A percentile compares a stretch with the other conserved stretches of the same genome.
Conservation (phyloP, 2,797 vertebrate species). For the Dipus sagitta region DNA sequence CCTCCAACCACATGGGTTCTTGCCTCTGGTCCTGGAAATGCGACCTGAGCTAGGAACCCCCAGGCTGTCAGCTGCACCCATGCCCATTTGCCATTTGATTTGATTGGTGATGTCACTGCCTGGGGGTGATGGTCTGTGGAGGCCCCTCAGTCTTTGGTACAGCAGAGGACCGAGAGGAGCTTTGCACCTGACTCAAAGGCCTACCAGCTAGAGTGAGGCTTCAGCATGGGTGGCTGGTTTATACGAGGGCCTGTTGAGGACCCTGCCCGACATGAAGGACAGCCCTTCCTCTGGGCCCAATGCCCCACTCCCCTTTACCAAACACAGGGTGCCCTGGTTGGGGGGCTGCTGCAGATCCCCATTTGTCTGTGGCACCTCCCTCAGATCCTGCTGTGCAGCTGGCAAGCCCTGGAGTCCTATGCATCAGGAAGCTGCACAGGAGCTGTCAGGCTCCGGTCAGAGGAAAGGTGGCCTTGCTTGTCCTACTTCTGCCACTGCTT, state of each 20-base stretch:
- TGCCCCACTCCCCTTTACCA: background rate
- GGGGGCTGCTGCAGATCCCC: background rate
- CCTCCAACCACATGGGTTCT: slow-evolving; percentile 28
- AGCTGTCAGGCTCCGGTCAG: background rate
- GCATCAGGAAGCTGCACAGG: background rate
- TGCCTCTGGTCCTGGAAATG: background rate
- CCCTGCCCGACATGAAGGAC: background rate
- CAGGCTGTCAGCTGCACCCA: background rate
- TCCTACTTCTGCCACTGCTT: background rate
- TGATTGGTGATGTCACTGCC: background rate
- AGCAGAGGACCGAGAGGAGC: background rate
- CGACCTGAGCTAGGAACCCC: background rate
- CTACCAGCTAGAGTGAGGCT: background rate
- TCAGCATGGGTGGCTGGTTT: background rate
- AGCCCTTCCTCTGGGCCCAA: background rate
- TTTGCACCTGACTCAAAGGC: background rate
- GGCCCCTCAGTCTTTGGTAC: background rate
- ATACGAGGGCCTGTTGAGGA: background rate
- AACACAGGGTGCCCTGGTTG: background rate
- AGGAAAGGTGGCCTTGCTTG: background rate
- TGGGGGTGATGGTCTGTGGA: background rate
- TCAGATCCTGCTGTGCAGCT: background rate
- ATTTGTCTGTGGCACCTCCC: background rate
- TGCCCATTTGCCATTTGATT: background rate
- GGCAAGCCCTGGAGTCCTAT: background rate